Evolutionary conservation across 2,797 vertebrate genomes (phyloP).

Genomic region (Pteronotus mesoamericanus): DNA sequence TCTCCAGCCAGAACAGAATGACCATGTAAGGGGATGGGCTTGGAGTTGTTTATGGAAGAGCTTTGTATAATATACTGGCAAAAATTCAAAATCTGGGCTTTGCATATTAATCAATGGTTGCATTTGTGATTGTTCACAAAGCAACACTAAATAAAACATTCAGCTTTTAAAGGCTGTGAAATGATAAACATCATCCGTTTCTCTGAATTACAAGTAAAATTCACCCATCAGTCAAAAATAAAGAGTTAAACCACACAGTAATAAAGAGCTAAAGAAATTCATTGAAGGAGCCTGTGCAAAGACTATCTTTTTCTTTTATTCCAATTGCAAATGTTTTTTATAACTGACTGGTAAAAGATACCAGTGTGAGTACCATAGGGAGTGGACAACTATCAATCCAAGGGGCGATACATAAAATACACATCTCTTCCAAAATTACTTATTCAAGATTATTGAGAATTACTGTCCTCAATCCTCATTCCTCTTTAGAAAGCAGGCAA

Average conservation of each 20-base stretch:
- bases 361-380: background rate
- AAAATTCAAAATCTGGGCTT: background rate
- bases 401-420: background rate
- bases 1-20: background rate
- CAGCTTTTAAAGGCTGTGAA: background rate
- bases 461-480: background rate
- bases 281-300: background rate
- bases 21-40: background rate
- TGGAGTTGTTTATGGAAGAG: background rate
- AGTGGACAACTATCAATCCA: background rate
- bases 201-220: constrained; percentile 23
- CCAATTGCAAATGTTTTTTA: background rate
- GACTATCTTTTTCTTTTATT: constrained; percentile 3
- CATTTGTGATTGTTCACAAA: constrained; percentile 21
- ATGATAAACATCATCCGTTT: background rate
- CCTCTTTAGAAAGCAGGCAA: background rate
- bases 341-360: background rate
- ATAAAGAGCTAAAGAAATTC: background rate
- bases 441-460: constrained; percentile 18
- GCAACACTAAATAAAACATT: constrained; percentile 12
- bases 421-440: background rate
- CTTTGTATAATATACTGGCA: background rate
- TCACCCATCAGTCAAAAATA: background rate
- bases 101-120: background rate
- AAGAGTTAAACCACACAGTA: background rate